These are phyloP conservation scores for Sardinella longiceps DNA, from an alignment of 2,797 vertebrate genomes.

Conservation along the genomic window DNA sequence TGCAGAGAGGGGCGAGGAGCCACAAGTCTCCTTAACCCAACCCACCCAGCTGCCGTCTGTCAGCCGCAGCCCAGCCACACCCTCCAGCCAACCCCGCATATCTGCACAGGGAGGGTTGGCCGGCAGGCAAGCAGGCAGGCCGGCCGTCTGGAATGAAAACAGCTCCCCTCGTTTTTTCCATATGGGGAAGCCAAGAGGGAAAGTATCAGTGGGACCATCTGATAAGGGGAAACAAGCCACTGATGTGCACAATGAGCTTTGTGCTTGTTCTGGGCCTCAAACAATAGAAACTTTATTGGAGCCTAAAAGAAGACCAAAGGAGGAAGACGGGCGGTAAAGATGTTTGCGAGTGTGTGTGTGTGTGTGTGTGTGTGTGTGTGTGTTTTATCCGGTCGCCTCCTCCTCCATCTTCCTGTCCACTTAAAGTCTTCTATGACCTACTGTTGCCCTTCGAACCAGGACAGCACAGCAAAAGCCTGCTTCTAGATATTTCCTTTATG, in stretches of 20 bases:
- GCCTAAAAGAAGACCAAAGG: conserved; percentile 37
- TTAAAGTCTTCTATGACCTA: too few relatives aligned
- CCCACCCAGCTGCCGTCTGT: conserved; percentile 44
- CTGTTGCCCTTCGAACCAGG: too few relatives aligned
- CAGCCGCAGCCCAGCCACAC: conserved; percentile 44
- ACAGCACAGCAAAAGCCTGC: background rate
- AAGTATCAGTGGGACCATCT: conserved; percentile 10
- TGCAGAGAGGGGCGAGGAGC: conserved; percentile 33
- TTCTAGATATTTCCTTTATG: background rate
- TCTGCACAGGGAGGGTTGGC: conserved; percentile 39
- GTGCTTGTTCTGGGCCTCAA: conserved; percentile 28
- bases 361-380: too few relatives aligned
- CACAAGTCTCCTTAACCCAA: conserved; percentile 16
- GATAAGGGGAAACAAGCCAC: conserved; percentile 20
- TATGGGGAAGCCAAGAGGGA: conserved; percentile 29
- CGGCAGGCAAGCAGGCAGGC: too few relatives aligned
- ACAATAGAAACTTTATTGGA: conserved; percentile 34
- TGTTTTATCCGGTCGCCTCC: conserved; percentile 13
- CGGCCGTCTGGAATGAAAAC: conserved; percentile 39
- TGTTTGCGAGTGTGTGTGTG: too few relatives aligned
- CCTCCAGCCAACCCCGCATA: conserved; percentile 37
- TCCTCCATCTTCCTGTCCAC: conserved; percentile 32
- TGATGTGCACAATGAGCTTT: conserved; percentile 2
- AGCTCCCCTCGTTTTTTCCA: conserved; percentile 26
- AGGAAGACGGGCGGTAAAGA: conserved; percentile 27